Evolutionary conservation across 2,797 vertebrate genomes (phyloP).

Genomic region (Momotus momota): DNA sequence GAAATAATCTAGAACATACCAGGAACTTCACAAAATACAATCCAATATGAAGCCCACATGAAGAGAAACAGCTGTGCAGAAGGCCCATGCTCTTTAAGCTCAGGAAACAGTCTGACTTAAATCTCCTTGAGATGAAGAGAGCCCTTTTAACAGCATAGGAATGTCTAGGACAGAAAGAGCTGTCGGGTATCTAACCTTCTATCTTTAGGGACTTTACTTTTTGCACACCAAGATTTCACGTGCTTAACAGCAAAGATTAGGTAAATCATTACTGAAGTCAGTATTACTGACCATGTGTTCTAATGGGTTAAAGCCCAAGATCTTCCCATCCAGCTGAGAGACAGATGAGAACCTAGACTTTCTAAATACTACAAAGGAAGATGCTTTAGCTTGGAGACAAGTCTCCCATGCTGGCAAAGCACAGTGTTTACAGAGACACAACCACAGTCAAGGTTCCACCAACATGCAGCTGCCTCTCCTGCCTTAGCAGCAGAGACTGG

Average conservation of each 20-base stretch:
- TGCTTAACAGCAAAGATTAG: not conserved
- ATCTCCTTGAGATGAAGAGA: not conserved
- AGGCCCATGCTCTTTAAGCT: not conserved
- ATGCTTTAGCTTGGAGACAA: not conserved
- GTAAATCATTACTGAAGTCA: not conserved
- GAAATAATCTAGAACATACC: constrained; percentile 48
- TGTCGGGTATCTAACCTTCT: not conserved
- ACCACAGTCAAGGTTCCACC: not conserved
- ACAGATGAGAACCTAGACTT: not conserved
- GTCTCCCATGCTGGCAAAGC: not conserved
- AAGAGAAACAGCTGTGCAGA: not conserved
- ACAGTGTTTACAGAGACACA: not conserved
- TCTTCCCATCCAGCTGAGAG: not conserved
- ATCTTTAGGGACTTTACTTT: not conserved
- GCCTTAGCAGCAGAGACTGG: not conserved
- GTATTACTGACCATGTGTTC: not conserved
- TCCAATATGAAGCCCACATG: not conserved
- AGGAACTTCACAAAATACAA: constrained; percentile 37
- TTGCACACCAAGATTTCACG: not conserved
- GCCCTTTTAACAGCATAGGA: not conserved
- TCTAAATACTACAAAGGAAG: not conserved
- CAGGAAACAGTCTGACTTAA: not conserved
- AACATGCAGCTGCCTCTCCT: not conserved
- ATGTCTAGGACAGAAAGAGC: not conserved
- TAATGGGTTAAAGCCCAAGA: not conserved